Evolutionary conservation across 2,888 invertebrate genomes (phyloP), one percentile per base, ranked within the genome.

Genomic region (Phasia obesa): DNA sequence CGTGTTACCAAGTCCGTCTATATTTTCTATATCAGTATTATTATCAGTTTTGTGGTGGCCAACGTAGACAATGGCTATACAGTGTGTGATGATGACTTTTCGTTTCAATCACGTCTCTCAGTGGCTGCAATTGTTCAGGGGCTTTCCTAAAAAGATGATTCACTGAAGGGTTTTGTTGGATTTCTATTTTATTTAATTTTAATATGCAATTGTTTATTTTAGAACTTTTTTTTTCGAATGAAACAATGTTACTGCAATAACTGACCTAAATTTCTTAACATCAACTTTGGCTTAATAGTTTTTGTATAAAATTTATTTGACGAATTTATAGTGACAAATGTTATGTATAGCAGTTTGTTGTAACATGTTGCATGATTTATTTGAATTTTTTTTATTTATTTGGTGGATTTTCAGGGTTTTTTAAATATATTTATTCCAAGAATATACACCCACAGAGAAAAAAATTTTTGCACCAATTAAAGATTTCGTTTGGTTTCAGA

Each of bases 61-160:
- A 75, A 35, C 23, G 38, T 57, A 38, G 65, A 67, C 75, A 75
- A 67, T 59, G 65, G 59, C 57, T 65, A 65, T 75, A 49, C 67
- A 4, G 38, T 75, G 51, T 67, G 49, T 75, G 57, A 47, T 57
- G 57, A 65, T 57, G 15, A 55, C 23, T 17, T 64, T 47, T 35
- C 15, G 47, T 59, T 57, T 75, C 31, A 76, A 80, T 84, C 84
- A 84, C 84, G 84, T 80, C 57, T 67, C 23, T 21, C 0, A 5
- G 11, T 38, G 13, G 25, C 55, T 57, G 35, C 19, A 47, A 35
- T 35, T 15, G 7, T 25, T n/a, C 21, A 23, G 17, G 55, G 31
- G 60, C 21, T 38, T 59, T 71, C n/a, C 57, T 59, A 35, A 51
- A 49, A 25, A 51, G 5, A 60, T 47, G 11, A 13, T 21, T 51